phyloP scores from a whole-genome alignment of 2,797 vertebrate genomes.

The Australoheros facetus region DNA sequence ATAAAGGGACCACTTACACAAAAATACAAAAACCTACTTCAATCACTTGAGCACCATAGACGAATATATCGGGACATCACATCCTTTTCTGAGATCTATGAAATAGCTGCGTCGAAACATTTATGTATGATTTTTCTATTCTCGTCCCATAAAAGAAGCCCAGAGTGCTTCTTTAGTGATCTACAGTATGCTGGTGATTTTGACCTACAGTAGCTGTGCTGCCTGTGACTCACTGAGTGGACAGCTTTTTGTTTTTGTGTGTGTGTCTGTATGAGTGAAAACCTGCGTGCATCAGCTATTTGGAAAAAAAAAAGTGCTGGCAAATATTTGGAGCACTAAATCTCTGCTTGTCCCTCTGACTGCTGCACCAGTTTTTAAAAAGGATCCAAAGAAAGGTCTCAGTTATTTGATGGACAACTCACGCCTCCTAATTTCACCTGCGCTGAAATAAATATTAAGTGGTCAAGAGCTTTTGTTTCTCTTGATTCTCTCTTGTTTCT shows the following conservation, averaged over 20 bases:
- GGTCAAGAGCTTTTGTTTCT: background rate
- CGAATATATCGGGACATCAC: background rate
- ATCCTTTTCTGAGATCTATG: background rate
- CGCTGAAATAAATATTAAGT: background rate
- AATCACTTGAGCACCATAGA: too few species aligned
- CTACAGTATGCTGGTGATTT: background rate
- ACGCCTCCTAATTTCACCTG: background rate
- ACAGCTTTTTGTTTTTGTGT: constrained; percentile 31
- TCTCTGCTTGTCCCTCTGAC: background rate
- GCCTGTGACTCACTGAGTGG: background rate
- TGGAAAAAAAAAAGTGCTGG: background rate
- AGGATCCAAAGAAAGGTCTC: constrained; percentile 40
- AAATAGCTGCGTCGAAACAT: background rate
- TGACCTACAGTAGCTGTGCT: background rate
- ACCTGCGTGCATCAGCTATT: constrained; percentile 48
- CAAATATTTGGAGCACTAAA: background rate
- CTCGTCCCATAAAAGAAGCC: background rate
- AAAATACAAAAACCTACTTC: background rate
- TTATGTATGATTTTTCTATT: background rate
- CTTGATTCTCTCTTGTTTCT: background rate
- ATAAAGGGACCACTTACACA: background rate
- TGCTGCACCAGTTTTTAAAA: constrained; percentile 45
- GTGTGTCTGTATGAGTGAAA: constrained; percentile 18
- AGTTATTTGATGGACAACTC: constrained; percentile 29
- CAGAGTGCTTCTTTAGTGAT: background rate